Base-by-base conservation (phyloP, 2,797 vertebrate species). In the Paedocypris micromegethes region DNA sequence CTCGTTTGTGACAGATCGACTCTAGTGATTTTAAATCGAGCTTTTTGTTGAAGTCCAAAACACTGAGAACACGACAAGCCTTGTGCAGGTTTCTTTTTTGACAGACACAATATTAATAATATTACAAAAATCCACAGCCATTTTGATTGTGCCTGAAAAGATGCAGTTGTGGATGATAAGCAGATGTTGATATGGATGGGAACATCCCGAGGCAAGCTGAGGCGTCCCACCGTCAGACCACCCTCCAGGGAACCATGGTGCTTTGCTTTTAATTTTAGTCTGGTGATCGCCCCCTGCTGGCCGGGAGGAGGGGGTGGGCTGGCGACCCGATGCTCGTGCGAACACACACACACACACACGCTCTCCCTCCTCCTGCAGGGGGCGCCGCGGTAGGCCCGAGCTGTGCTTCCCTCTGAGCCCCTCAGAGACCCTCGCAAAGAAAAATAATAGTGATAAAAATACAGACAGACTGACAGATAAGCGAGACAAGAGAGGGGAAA, bases 361-460 rank as follows among this genome's bases (percentile, higher is more conserved):
- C 62, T 61, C 58, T 77, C 68, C 77, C 79, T 81, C 77, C 79
- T 81, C 75, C 76, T 77, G 75, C 72, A 70, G 60, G 75, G 78
- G 80, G 76, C 73, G 75, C 69, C 79, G 82, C 75, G 73, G 82
- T 73, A 80, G 85, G 81, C 77, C 85, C 80, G 83, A 88, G 78
- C 83, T 85, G 84, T 80, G 80, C 79, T 81, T 81, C 70, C 74
- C 6, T 43, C 67, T 60, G 62, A 49, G 44, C 69, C 81, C 83
- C 83, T 67, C 50, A 70, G 79, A 83, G 79, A 82, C 69, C 61
- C 3, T 57, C 52, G 65, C 54, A 55, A 43, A 6, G 43, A 69
- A 57, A 66, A 58, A 74, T 50, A 75, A 75, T 51, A 61, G 44
- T 64, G 48, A 54, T 59, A 56, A 6, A 75, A 46, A 57, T 60